A percentile compares a stretch with the other conserved stretches of the same genome.
phyloP scores from a whole-genome alignment of 2,888 invertebrate species.

The Hypomecis punctinalis region DNA sequence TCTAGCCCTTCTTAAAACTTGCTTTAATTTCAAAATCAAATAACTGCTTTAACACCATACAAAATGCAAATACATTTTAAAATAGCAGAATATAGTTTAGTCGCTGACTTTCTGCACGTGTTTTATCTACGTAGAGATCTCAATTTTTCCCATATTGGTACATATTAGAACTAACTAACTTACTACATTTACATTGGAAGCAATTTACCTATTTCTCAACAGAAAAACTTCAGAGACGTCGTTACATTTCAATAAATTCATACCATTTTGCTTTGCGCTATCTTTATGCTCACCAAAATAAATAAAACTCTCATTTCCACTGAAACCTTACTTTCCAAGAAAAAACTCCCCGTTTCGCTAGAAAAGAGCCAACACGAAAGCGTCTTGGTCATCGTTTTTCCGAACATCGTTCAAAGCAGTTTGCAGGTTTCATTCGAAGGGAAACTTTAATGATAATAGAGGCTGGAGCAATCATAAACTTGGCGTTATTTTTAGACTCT shows the following conservation, averaged over 20 bases:
- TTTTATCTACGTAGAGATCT: too few species aligned
- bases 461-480: constrained; percentile 33
- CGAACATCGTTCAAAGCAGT: constrained; percentile 31
- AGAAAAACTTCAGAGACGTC: neutral
- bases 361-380: constrained; percentile 19
- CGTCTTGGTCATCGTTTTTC: constrained; percentile 28
- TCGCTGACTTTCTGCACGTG: too few species aligned
- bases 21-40: too few species aligned
- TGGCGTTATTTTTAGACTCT: constrained; percentile 31
- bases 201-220: neutral
- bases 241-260: neutral
- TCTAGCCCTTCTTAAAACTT: too few species aligned
- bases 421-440: constrained; percentile 34
- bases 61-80: too few species aligned
- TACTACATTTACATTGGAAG: too few species aligned
- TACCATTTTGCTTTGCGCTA: constrained; percentile 1
- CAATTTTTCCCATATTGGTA: too few species aligned
- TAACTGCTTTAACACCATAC: too few species aligned
- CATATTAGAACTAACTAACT: too few species aligned
- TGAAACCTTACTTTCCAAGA: constrained; percentile 14
- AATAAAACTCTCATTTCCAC: neutral
- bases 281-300: constrained; percentile 4
- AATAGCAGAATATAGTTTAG: too few species aligned
- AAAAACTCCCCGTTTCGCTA: constrained; percentile 14
- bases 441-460: constrained; percentile 37